Conservation (phyloP, 2,113 vertebrate genomes). For the Eupsittula cactorum region DNA sequence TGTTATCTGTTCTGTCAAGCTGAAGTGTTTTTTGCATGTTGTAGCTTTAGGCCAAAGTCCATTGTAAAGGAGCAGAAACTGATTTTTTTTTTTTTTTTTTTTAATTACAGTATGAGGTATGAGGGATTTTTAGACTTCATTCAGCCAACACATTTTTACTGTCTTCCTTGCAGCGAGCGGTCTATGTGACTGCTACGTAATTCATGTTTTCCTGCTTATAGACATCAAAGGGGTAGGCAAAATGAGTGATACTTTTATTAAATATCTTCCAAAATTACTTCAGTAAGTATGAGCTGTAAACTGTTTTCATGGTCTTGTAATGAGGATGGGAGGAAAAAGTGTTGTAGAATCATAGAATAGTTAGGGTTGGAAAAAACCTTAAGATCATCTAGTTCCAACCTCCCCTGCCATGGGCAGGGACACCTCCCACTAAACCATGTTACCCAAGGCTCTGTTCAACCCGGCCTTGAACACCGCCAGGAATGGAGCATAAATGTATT, state of each 20-base stretch:
- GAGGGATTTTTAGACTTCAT: background rate
- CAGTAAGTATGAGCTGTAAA: background rate
- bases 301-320: background rate
- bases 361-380: too few relatives aligned
- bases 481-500: too few relatives aligned
- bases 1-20: background rate
- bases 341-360: background rate
- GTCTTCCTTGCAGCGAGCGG: background rate
- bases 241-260: background rate
- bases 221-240: background rate
- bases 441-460: too few relatives aligned
- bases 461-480: too few relatives aligned
- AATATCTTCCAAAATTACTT: background rate
- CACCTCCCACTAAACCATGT: too few relatives aligned
- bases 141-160: background rate
- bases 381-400: too few relatives aligned
- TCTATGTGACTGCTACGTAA: background rate
- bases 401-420: too few relatives aligned
- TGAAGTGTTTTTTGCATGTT: background rate
- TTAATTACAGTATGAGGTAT: conserved; percentile 6
- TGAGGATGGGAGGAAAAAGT: background rate
- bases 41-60: background rate
- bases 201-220: background rate
- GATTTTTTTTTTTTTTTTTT: background rate
- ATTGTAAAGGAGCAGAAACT: background rate